Conservation (phyloP, 1,140 invertebrate species). For the Drosophila mauritiana region DNA sequence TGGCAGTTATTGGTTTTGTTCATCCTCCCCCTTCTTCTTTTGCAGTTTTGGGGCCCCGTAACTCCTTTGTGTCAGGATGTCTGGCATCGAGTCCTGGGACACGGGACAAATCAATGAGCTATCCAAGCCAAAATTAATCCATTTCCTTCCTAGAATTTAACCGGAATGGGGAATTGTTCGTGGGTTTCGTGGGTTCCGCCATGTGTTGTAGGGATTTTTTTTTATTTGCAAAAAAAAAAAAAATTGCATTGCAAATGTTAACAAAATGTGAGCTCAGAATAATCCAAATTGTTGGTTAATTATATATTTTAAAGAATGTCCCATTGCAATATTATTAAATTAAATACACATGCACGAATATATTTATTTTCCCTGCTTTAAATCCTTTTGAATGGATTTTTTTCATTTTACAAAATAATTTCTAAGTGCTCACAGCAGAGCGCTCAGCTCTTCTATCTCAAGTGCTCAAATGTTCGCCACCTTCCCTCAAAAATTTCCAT, state of each 20-base stretch:
- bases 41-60: slow-evolving; percentile 13
- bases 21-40: slow-evolving; percentile 5
- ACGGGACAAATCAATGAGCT: slow-evolving; percentile 39
- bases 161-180: not conserved
- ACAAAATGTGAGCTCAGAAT: not conserved
- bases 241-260: not conserved
- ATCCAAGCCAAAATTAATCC: slow-evolving; percentile 25
- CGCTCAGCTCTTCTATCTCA: slow-evolving; percentile 6
- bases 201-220: slow-evolving; percentile 1
- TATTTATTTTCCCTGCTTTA: not conserved
- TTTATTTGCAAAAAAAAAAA: not conserved
- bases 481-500: slow-evolving; percentile 26
- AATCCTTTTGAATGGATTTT: not conserved
- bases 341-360: too few relatives aligned
- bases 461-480: slow-evolving; percentile 23
- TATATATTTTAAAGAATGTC: too few relatives aligned
- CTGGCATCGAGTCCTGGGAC: slow-evolving; percentile 5
- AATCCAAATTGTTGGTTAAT: not conserved
- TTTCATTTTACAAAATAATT: not conserved
- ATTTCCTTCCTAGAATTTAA: slow-evolving; percentile 10
- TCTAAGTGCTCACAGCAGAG: not conserved
- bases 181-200: not conserved
- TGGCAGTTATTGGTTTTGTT: slow-evolving; percentile 42
- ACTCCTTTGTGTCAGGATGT: slow-evolving; percentile 14
- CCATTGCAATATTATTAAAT: too few relatives aligned